Base-by-base conservation (phyloP, 2,113 vertebrate genomes). In the Chunga burmeisteri region DNA sequence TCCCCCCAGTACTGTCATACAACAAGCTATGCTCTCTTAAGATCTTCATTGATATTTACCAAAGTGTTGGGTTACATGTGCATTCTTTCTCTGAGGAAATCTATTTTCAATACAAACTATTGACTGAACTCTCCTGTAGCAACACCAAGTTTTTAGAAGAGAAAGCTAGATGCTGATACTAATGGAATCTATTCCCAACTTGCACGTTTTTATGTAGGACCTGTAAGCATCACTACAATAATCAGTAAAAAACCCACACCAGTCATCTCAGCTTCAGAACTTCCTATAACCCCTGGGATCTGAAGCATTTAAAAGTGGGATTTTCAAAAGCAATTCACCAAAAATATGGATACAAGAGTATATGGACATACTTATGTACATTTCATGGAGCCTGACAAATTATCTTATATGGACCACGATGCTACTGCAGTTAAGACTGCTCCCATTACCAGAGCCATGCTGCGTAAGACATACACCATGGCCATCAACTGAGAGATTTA, bases 231-330 rank as follows among this genome's bases (percentile, higher is more conserved):
- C 18, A 55, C 58, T 58, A 40, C 0, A 3, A 36, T 46, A 59
- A 73, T 18, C 27, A 66, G 58, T 20, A 61, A 82, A 80, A n/a
- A n/a, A 18, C 0, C 0, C 12, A 26, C 26, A 84, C 72, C 3
- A 32, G 34, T 47, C 2, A 47, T 9, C 23, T 46, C 17, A 63
- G 44, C 26, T 38, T 74, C 66, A 59, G 23, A 90, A 61, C 13
- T 42, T 68, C n/a, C 26, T 63, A 50, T 2, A 75, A 62, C 0
- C 4, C 12, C 26, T 1, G 10, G 3, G 14, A 82, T 25, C 4
- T 10, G 16, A 75, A 34, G 8, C 56, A 63, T 38, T 79, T 61
- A 61, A 67, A 75, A 88, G 40, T 5, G 5, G 2, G 15, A 65
- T 56, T 86, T 90, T 88, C 49, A 42, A 66, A 94, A 32, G 17